phyloP scores from a whole-genome alignment of 2,888 invertebrate species.

The Archaeoteleia sp. region DNA sequence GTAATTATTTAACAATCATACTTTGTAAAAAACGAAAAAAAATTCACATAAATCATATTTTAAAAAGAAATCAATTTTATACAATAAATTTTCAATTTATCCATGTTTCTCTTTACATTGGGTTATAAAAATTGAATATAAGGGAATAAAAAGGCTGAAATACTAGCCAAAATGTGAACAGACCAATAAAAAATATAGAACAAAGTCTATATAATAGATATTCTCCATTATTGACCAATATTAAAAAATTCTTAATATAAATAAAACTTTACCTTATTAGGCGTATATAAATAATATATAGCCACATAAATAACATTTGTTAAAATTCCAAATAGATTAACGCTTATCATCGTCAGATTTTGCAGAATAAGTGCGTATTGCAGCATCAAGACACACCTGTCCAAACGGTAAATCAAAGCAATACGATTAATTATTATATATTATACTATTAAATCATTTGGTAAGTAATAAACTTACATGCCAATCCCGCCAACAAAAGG shows the following conservation, averaged over 20 bases:
- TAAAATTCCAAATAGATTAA: constrained; percentile 84
- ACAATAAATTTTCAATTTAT: background rate
- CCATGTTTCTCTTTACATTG: too few relatives aligned
- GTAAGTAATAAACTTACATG: constrained; percentile 79
- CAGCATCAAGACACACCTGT: constrained; percentile 84
- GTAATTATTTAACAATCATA: constrained; percentile 19
- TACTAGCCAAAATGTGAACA: too few relatives aligned
- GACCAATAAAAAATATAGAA: too few relatives aligned
- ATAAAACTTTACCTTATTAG: constrained; percentile 70
- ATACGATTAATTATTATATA: background rate
- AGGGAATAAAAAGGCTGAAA: too few relatives aligned
- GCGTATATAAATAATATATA: constrained; percentile 82
- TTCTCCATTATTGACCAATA: too few relatives aligned
- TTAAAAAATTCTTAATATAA: background rate
- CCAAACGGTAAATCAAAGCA: constrained; percentile 55
- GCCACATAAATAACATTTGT: constrained; percentile 82
- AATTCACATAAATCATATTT: background rate
- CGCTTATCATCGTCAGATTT: constrained; percentile 85
- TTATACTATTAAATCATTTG: background rate
- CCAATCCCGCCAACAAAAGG: constrained; percentile 86
- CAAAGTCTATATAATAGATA: too few relatives aligned
- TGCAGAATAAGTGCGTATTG: constrained; percentile 84
- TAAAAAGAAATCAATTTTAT: constrained; percentile 14
- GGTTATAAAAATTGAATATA: too few relatives aligned
- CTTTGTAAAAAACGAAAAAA: constrained; percentile 22